A percentile compares a stretch with the other conserved stretches of the same genome.
These are phyloP conservation scores for Apodemus speciosus DNA, from an alignment of 2,113 vertebrate genomes.

Conservation along the genomic window DNA sequence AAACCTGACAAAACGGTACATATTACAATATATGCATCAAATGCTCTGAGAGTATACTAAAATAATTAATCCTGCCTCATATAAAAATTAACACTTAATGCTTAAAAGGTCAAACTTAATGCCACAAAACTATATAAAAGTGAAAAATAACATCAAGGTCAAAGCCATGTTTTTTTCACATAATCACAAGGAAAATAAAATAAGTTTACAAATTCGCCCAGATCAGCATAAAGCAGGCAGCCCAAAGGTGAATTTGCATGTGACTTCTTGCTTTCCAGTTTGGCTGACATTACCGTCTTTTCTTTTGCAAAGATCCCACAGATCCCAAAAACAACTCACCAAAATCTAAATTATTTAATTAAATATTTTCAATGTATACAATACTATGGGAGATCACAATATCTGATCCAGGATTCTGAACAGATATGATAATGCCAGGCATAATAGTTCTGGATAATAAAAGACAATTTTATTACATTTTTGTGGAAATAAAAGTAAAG, in stretches of 20 bases:
- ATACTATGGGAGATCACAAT: slow-evolving; percentile 11
- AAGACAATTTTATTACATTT: slow-evolving; percentile 45
- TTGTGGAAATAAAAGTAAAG: slow-evolving; percentile 4
- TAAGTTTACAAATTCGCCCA: slow-evolving; percentile 59
- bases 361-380: slow-evolving; percentile 37
- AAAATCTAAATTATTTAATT: slow-evolving; percentile 33
- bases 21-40: slow-evolving; percentile 54
- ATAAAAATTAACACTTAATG: slow-evolving; percentile 53
- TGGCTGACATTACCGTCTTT: slow-evolving; percentile 53
- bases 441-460: slow-evolving; percentile 50
- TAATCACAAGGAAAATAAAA: slow-evolving; percentile 49
- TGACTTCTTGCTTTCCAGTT: slow-evolving; percentile 30
- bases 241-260: slow-evolving; percentile 3
- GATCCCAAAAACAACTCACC: not conserved
- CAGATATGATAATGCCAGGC: not conserved
- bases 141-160: slow-evolving; percentile 50
- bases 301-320: not conserved
- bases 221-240: slow-evolving; percentile 36
- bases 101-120: slow-evolving; percentile 52
- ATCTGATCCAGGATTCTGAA: slow-evolving; percentile 25
- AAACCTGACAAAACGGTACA: slow-evolving; percentile 57
- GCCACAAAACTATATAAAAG: slow-evolving; percentile 24
- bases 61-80: slow-evolving; percentile 49
- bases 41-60: slow-evolving; percentile 42
- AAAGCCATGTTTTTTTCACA: slow-evolving; percentile 18